phyloP scores from a whole-genome alignment of 2,888 invertebrate genomes.

The Congeria kusceri region DNA sequence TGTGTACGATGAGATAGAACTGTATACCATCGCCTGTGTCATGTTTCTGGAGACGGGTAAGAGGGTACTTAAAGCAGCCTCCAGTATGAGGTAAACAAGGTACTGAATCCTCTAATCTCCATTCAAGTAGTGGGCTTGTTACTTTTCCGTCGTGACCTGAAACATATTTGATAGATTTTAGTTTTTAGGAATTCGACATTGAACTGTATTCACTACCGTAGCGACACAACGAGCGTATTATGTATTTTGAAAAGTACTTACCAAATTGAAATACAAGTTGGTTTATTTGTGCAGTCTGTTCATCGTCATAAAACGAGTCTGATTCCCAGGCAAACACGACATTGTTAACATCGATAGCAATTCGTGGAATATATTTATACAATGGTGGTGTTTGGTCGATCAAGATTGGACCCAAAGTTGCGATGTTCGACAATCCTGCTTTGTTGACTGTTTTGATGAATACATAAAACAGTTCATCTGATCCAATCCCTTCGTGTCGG shows the following conservation, averaged over 20 bases:
- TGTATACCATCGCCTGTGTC: constrained; percentile 26
- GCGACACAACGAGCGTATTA: no score
- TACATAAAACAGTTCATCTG: constrained; percentile 51
- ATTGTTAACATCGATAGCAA: constrained; percentile 21
- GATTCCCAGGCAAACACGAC: constrained; percentile 57
- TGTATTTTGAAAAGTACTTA: constrained; percentile 41
- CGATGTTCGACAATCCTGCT: constrained; percentile 51
- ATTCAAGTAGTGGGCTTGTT: constrained; percentile 40
- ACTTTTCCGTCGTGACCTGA: constrained; percentile 17
- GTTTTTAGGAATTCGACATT: background rate
- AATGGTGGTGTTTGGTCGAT: constrained; percentile 58
- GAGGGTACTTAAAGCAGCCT: constrained; percentile 48
- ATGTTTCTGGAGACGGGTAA: constrained; percentile 28
- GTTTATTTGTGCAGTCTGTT: constrained; percentile 55
- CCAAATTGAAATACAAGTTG: constrained; percentile 43
- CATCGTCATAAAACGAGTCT: constrained; percentile 54
- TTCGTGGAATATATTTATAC: constrained; percentile 27
- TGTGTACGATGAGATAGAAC: constrained; percentile 33
- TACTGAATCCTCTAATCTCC: constrained; percentile 26
- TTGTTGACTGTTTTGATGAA: constrained; percentile 63
- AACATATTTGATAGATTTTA: background rate
- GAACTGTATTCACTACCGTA: background rate
- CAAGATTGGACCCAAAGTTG: constrained; percentile 61
- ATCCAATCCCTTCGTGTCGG: constrained; percentile 56
- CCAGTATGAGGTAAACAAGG: constrained; percentile 17